Evolutionary conservation across 2,797 vertebrate genomes (phyloP).

Genomic region (Neosalanx taihuensis): DNA sequence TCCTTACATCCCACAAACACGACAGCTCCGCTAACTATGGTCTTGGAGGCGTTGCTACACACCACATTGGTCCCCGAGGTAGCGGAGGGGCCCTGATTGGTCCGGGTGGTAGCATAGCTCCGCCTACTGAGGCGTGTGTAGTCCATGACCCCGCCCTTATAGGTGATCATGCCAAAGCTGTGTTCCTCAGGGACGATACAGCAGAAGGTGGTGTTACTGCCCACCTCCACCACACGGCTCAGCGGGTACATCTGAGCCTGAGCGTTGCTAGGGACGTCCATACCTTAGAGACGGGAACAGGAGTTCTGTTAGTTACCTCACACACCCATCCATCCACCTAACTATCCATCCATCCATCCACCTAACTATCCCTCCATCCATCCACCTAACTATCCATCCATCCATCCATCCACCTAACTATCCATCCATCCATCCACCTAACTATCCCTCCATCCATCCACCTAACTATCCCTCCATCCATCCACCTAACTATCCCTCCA

Average conservation of each 20-base stretch:
- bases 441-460: neutral
- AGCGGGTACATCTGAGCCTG: conserved; percentile 50
- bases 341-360: neutral
- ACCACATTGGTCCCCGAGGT: conserved; percentile 48
- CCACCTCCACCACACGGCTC: conserved; percentile 58
- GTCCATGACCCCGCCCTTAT: conserved; percentile 1
- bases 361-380: neutral
- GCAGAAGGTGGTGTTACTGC: conserved; percentile 68
- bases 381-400: neutral
- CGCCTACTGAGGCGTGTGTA: conserved; percentile 62
- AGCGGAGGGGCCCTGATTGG: conserved; percentile 25
- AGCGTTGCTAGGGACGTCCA: conserved; percentile 49
- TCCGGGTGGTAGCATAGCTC: conserved; percentile 51
- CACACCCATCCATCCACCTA: neutral
- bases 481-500: no score
- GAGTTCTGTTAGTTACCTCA: neutral
- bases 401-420: neutral
- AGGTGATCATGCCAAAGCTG: conserved; percentile 24
- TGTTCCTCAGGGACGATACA: conserved; percentile 66
- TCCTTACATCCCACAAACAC: conserved; percentile 77
- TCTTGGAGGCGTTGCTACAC: conserved; percentile 14
- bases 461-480: neutral
- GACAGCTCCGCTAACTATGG: conserved; percentile 39
- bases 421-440: no score
- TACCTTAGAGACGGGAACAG: conserved; percentile 50